Conservation (phyloP, 2,888 invertebrate genomes). For the Scrobipalpa costella region DNA sequence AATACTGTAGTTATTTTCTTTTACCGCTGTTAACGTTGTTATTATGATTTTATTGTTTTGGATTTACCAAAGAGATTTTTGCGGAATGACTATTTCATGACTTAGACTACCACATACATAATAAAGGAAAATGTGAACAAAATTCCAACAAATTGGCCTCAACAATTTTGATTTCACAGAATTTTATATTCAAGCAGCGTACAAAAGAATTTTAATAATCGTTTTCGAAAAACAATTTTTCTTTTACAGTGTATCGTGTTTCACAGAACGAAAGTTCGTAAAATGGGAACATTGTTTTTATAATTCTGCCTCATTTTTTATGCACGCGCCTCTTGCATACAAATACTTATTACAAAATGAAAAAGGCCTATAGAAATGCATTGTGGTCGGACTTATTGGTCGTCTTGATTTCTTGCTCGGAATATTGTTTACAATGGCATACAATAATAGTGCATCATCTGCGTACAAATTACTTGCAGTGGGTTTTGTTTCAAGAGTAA, state of each 20-base stretch:
- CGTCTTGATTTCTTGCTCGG: constrained; percentile 22
- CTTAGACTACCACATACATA: too few relatives aligned
- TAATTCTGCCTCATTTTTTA: constrained; percentile 41
- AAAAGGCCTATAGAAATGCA: constrained; percentile 38
- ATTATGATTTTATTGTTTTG: too few relatives aligned
- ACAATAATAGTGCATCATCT: too few relatives aligned
- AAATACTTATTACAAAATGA: constrained; percentile 49
- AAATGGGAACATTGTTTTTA: constrained; percentile 37
- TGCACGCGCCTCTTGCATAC: constrained; percentile 48
- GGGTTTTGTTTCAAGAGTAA: too few relatives aligned
- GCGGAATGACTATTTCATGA: too few relatives aligned
- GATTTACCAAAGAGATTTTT: too few relatives aligned
- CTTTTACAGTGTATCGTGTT: constrained; percentile 30
- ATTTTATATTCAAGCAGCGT: background rate
- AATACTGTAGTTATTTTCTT: too few relatives aligned
- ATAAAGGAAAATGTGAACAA: too few relatives aligned
- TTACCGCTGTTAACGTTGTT: too few relatives aligned
- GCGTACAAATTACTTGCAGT: too few relatives aligned
- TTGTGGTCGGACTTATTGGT: constrained; percentile 53
- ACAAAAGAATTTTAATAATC: constrained; percentile 16
- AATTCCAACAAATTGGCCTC: constrained; percentile 7
- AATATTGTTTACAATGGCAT: background rate
- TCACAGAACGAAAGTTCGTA: constrained; percentile 34
- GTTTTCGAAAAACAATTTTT: constrained; percentile 31
- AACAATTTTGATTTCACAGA: background rate